Conservation (phyloP, 2,797 vertebrate genomes). For the Gymnothorax reevesii region DNA sequence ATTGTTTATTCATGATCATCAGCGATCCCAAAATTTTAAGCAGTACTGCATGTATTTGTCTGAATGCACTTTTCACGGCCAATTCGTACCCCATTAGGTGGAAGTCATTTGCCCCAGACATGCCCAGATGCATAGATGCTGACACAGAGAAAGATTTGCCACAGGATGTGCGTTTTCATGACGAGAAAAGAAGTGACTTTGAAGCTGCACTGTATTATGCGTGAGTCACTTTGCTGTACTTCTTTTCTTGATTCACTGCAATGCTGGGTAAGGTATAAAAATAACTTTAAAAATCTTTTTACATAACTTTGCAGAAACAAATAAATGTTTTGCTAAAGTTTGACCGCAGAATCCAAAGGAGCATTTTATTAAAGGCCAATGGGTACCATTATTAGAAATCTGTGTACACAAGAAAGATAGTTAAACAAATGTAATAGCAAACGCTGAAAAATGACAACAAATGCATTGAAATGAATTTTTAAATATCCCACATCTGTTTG, state of each 20-base stretch:
- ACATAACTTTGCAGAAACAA: background rate
- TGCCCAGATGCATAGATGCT: constrained; percentile 70
- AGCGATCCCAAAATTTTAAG: too few species aligned
- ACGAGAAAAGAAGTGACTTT: constrained; percentile 77
- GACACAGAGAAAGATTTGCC: constrained; percentile 68
- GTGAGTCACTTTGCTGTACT: constrained; percentile 55
- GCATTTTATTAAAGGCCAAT: background rate
- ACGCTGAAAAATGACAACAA: too few species aligned
- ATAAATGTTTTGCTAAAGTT: background rate
- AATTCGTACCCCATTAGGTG: constrained; percentile 60
- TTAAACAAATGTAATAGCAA: too few species aligned
- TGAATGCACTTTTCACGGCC: background rate
- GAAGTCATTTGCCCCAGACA: constrained; percentile 68
- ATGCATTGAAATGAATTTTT: too few species aligned
- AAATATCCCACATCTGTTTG: too few species aligned
- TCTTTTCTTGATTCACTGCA: background rate
- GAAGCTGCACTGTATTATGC: constrained; percentile 69
- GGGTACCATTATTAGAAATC: background rate
- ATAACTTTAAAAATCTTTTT: background rate
- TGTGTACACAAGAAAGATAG: too few species aligned
- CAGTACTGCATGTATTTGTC: background rate
- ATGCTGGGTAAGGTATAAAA: background rate
- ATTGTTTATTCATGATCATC: too few species aligned
- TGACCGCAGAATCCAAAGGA: background rate
- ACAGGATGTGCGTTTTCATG: constrained; percentile 72